Evolutionary conservation across 2,113 vertebrate genomes (phyloP), one percentile per base, ranked within the genome.

Genomic region (Hippopotamus amphibius): DNA sequence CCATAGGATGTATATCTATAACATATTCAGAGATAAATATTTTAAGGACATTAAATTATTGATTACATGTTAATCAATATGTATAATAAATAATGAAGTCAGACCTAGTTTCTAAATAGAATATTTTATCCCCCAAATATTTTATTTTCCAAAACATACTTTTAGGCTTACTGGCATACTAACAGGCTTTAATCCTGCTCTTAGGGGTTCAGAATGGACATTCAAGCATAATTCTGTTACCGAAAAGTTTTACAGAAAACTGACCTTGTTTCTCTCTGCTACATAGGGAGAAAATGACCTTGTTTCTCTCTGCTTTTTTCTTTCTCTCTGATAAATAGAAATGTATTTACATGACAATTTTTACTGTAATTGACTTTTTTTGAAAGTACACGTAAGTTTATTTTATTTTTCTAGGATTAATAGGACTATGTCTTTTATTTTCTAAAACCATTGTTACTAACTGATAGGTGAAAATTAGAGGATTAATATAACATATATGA

Each of bases 71-170:
- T 93, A 88, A 86, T 90, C 66, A 90, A 79, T 94, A 85, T 59
- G 21, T 92, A 50, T 88, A 66, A 72, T 85, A 94, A 92, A 94
- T 94, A 94, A 94, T 97, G 71, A 94, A 94, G 71, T 80, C 22
- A 43, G 55, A 74, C 46, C 21, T 94, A 79, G 8, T 72, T 92
- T 92, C 92, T 92, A 77, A 91, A 91, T 65, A 81, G 71, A 81
- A 68, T 87, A 83, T 65, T 88, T 97, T 94, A 88, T 71, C 71
- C 26, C 28, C 12, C 50, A 37, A 79, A 65, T 68, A 82, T 46
- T 88, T 88, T 88, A 53, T 96, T 83, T 94, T 41, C 55, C 76
- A 79, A 91, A 71, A 91, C 33, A 74, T 89, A 84, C 37, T 93
- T 81, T 87, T 84, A 63, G 33, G 19, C 19, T 88, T 71, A n/a